Evolutionary conservation across 1,140 invertebrate genomes (phyloP).

Genomic region (Lamellibrachia luymesi): DNA sequence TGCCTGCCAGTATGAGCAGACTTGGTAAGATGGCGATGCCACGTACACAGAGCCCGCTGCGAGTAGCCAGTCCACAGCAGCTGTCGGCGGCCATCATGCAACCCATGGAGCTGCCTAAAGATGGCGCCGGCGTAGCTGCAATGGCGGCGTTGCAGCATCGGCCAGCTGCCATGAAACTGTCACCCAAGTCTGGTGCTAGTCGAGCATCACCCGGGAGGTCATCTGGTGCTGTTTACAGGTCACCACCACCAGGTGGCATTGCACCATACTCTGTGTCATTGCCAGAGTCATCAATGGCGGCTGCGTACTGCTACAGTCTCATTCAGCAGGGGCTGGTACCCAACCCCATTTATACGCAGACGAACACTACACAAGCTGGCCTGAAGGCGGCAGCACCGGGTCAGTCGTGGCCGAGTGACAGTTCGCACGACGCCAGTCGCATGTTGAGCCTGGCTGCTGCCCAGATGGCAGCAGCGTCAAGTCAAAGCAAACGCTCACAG

Average conservation of each 20-base stretch:
- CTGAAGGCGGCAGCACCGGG: constrained; percentile 17
- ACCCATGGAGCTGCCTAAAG: constrained; percentile 38
- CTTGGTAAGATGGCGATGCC: constrained; percentile 33
- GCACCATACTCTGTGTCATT: not conserved
- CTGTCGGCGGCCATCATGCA: constrained; percentile 42
- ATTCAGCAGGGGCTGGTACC: constrained; percentile 59
- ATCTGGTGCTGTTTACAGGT: not conserved
- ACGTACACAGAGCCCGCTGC: constrained; percentile 47
- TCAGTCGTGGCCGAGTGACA: not conserved
- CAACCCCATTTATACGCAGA: constrained; percentile 55
- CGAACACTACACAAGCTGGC: constrained; percentile 12
- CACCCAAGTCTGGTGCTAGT: constrained; percentile 14
- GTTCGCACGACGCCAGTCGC: constrained; percentile 28
- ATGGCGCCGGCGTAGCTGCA: not conserved
- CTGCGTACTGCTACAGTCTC: constrained; percentile 40
- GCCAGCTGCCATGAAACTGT: not conserved
- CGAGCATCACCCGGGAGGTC: not conserved
- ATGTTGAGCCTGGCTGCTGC: constrained; percentile 17
- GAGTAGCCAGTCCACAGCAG: constrained; percentile 43
- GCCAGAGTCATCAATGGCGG: not conserved
- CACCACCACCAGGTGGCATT: not conserved
- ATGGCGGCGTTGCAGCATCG: not conserved
- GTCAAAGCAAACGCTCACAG: constrained; percentile 32
- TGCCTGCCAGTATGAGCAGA: constrained; percentile 12
- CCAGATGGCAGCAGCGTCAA: constrained; percentile 17